Base-by-base conservation (phyloP, 2,888 invertebrate genomes). In the Cryptocephalus primarius region DNA sequence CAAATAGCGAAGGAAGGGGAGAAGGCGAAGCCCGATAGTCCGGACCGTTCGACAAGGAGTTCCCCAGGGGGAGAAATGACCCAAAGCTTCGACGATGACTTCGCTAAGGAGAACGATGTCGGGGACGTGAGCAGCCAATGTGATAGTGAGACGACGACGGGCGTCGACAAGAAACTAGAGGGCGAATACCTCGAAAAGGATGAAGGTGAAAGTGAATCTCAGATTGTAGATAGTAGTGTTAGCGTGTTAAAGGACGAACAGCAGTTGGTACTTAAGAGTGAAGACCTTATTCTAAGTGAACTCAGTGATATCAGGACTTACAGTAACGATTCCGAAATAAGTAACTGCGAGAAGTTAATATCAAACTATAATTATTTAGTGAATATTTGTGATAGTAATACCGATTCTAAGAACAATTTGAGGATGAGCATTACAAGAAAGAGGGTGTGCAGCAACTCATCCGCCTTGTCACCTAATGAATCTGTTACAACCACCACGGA, bases 351-450 rank as follows among this genome's bases (percentile, higher is more conserved):
- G 33, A 51, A 49, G 48, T 53, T 52, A 2, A 44, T 56, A 40
- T 51, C 55, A 4, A 54, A 56, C 34, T 61, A 58, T 49, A 60
- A 60, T 50, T 63, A 61, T 55, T 53, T 60, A 9, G 52, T 63
- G 9, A 53, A 60, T 44, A 56, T 55, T 49, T 12, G 10, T 40
- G 57, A 57, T 42, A 59, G 60, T 57, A 63, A 65, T 43, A 60
- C 63, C 48, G 66, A 67, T 55, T 60, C 68, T 14, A 64, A 67
- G 63, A 66, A 63, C 55, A 68, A 67, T 57, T 57, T 71, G 48
- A 67, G 63, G 55, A 69, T 69, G 67, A 71, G 66, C 48, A 69
- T 69, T 46, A 57, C 69, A 43, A 56, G 69, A 48, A 71, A 71
- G 55, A 52, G 70, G 44, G 55, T 69, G 47, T 66, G 63, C 51